Evolutionary conservation across 2,888 invertebrate species (phyloP).

Genomic region (Pomacea canaliculata): DNA sequence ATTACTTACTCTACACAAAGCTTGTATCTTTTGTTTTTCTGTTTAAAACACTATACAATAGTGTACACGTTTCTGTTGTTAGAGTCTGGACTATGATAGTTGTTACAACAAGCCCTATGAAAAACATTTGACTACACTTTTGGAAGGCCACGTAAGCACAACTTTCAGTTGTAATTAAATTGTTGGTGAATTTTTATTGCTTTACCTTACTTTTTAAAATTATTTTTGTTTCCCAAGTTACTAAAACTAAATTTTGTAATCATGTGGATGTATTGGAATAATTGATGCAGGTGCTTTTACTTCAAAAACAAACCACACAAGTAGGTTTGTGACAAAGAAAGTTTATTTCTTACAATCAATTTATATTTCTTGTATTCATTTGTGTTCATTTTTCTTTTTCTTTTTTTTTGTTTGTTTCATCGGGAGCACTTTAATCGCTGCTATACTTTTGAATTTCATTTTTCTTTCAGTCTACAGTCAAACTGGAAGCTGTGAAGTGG

Average conservation of each 20-base stretch:
- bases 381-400: not conserved
- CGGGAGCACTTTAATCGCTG: no score
- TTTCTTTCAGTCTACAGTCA: conserved; percentile 44
- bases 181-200: no score
- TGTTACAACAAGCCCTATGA: conserved; percentile 53
- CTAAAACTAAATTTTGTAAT: not conserved
- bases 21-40: not conserved
- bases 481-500: conserved; percentile 57
- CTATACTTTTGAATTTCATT: not conserved
- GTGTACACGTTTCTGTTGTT: conserved; percentile 18
- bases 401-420: not conserved
- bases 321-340: no score
- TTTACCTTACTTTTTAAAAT: no score
- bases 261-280: not conserved
- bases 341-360: no score
- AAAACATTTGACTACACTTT: conserved; percentile 40
- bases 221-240: not conserved
- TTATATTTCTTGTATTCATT: no score
- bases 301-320: not conserved
- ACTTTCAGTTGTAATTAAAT: no score
- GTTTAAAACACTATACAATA: not conserved
- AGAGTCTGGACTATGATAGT: conserved; percentile 57
- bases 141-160: conserved; percentile 43
- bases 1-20: not conserved
- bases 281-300: not conserved